These are phyloP conservation scores for Solen grandis DNA, from an alignment of 1,140 invertebrate species.

Conservation along the genomic window DNA sequence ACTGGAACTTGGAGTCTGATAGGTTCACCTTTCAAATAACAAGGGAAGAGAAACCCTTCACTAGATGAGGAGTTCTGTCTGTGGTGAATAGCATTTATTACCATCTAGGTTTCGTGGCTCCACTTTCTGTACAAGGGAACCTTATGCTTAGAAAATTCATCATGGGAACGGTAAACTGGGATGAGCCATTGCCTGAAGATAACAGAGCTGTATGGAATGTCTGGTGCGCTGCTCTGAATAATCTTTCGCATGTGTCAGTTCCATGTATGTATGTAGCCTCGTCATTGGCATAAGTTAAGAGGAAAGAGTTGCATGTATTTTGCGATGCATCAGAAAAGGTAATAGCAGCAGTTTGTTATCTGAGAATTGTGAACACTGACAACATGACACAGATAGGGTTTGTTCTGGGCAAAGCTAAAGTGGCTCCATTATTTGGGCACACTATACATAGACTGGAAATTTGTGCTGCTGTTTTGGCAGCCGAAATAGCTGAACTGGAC, in stretches of 20 bases:
- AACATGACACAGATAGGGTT: neutral
- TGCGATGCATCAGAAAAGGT: too few relatives aligned
- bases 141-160: constrained; percentile 19
- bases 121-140: constrained; percentile 52
- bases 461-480: neutral
- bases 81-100: constrained; percentile 18
- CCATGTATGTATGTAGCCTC: neutral
- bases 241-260: neutral
- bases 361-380: too few relatives aligned
- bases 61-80: constrained; percentile 23
- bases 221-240: neutral
- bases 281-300: neutral
- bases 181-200: constrained; percentile 40
- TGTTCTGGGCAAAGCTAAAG: neutral
- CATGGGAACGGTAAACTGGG: constrained; percentile 28
- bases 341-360: too few relatives aligned
- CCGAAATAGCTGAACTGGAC: neutral
- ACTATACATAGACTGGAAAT: neutral
- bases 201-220: neutral
- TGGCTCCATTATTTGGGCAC: too few relatives aligned
- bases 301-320: too few relatives aligned
- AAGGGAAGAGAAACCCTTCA: constrained; percentile 29
- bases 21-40: constrained; percentile 21
- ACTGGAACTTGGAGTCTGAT: constrained; percentile 49
- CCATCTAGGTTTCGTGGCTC: constrained; percentile 10